These are phyloP conservation scores for Triops cancriformis DNA, from an alignment of 1,140 invertebrate genomes.

Conservation along the genomic window DNA sequence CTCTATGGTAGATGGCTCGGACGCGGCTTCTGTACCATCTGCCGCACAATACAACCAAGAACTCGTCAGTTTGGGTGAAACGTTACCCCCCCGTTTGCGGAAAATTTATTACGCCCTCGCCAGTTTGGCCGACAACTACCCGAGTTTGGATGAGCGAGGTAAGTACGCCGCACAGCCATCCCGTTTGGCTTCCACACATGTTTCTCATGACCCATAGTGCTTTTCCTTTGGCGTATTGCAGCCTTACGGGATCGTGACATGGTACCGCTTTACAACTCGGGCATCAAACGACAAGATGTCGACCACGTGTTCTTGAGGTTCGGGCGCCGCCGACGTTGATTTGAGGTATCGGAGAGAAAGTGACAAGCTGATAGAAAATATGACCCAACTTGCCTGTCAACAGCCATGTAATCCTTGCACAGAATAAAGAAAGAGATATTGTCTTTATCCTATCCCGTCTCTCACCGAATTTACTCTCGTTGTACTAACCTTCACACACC, in stretches of 20 bases:
- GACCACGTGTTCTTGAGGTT: constrained; percentile 73
- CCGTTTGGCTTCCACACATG: not conserved
- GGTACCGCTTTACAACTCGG: constrained; percentile 42
- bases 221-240: constrained; percentile 33
- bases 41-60: constrained; percentile 47
- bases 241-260: constrained; percentile 35
- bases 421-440: not conserved
- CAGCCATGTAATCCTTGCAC: not conserved
- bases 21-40: constrained; percentile 35
- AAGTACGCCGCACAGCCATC: constrained; percentile 32
- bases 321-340: constrained; percentile 51
- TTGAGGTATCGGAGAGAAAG: not conserved
- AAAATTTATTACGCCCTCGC: constrained; percentile 47
- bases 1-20: constrained; percentile 1
- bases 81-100: constrained; percentile 45
- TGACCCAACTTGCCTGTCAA: not conserved
- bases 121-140: constrained; percentile 44
- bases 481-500: not conserved
- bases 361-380: not conserved
- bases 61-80: constrained; percentile 40
- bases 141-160: constrained; percentile 48
- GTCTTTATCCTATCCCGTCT: not conserved
- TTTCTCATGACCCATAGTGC: constrained; percentile 12
- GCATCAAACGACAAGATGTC: constrained; percentile 66
- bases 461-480: not conserved